Evolutionary conservation across 2,797 vertebrate genomes (phyloP), one percentile per base, ranked within the genome.

Genomic region (Staurois parvus): DNA sequence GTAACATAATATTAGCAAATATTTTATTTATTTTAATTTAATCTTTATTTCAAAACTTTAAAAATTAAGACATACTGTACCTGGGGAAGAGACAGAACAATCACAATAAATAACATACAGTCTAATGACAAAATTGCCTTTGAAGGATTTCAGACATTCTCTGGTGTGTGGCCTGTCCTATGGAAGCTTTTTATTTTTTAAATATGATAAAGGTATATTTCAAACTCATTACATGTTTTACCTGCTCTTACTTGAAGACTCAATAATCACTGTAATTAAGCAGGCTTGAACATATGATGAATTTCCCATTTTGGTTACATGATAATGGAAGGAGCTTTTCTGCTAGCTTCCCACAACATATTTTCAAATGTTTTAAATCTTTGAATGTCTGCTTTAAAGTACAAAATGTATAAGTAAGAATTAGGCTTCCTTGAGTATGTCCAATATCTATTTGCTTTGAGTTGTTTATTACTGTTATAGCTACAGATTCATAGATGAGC

Each of bases 261-360:
- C 52, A 59, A 59, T 59, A 59, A 59, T 59, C 52, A 59, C 52
- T 59, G 52, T 59, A 59, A 59, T 59, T 59, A 59, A 56, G 48
- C 48, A 56, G 52, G 52, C 52, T 59, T 59, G 52, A 59, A 59
- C n/a, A 28, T 28, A 28, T 28, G 26, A 28, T 28, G 26, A 68
- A 28, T 68, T 68, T 68, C 30, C 26, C 26, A 28, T 32, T 68
- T 32, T 68, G 30, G 26, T 68, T 28, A 59, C 52, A 59, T 24
- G 21, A 59, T 59, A 24, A 59, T 59, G n/a, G 52, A 59, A 59
- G 52, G 52, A 59, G 52, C 52, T 59, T 59, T 37, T 59, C 52
- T 24, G 52, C 52, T 59, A 59, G 52, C 52, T 59, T 59, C n/a
- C 52, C 52, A 59, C 52, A 59, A 59, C 52, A 59, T 24, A 59